Conservation (phyloP, 2,888 invertebrate genomes). For the Aspidiotus rigidus region DNA sequence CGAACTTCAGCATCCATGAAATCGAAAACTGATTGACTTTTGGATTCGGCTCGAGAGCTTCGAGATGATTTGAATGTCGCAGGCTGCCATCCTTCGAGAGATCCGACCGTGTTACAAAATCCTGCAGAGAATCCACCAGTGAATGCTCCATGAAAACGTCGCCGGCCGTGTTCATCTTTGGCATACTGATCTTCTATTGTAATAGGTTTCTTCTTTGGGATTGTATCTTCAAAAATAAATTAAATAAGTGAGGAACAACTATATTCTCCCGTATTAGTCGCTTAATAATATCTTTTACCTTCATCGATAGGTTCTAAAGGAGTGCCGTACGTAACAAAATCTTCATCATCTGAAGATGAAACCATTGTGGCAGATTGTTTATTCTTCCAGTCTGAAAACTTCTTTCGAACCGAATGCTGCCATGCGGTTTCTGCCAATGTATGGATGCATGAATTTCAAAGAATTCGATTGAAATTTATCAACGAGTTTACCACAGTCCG, state of each 20-base stretch:
- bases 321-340: slow-evolving; percentile 66
- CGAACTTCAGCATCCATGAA: slow-evolving; percentile 92
- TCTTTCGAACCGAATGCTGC: too few relatives aligned
- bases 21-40: slow-evolving; percentile 69
- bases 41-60: slow-evolving; percentile 50
- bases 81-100: slow-evolving; percentile 91
- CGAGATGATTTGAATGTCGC: slow-evolving; percentile 83
- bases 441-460: too few relatives aligned
- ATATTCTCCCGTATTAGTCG: neutral
- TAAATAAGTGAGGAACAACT: neutral
- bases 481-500: too few relatives aligned
- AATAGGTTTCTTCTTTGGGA: slow-evolving; percentile 52
- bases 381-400: too few relatives aligned
- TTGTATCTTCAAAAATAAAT: slow-evolving; percentile 4
- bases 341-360: slow-evolving; percentile 43
- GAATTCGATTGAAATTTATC: too few relatives aligned
- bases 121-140: slow-evolving; percentile 98
- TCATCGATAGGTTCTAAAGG: slow-evolving; percentile 73
- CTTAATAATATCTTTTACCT: slow-evolving; percentile 50
- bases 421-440: too few relatives aligned
- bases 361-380: too few relatives aligned
- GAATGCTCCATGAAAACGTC: slow-evolving; percentile 96
- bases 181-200: slow-evolving; percentile 79
- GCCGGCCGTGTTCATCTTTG: slow-evolving; percentile 75
- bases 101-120: slow-evolving; percentile 92